Evolutionary conservation across 2,888 invertebrate genomes (phyloP).

Genomic region (Hirtodrosophila duncani): DNA sequence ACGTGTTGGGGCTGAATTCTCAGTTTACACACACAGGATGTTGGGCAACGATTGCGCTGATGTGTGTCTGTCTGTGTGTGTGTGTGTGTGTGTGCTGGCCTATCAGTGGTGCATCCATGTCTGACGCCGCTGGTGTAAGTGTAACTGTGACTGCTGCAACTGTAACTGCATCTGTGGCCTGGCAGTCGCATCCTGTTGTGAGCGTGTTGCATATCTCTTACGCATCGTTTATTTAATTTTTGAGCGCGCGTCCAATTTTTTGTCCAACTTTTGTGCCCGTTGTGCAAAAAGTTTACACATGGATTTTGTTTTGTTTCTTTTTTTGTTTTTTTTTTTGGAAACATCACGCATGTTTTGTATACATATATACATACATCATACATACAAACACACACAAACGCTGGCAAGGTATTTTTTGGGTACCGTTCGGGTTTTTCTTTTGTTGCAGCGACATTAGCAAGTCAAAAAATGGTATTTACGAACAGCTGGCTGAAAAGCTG

Average conservation of each 20-base stretch:
- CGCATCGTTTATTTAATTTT: slow-evolving; percentile 68
- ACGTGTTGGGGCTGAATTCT: slow-evolving; percentile 38
- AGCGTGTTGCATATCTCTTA: slow-evolving; percentile 57
- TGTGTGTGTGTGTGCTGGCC: slow-evolving; percentile 24
- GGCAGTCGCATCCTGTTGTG: slow-evolving; percentile 44
- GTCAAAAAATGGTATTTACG: slow-evolving; percentile 55
- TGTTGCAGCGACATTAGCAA: slow-evolving; percentile 32
- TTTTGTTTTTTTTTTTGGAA: slow-evolving; percentile 2
- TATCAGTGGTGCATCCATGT: slow-evolving; percentile 28
- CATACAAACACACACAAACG: too few relatives aligned
- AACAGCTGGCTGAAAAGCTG: slow-evolving; percentile 38
- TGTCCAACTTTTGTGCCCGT: slow-evolving; percentile 7
- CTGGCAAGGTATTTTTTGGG: too few relatives aligned
- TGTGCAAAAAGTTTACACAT: too few relatives aligned
- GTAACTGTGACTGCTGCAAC: slow-evolving; percentile 13
- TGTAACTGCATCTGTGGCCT: too few relatives aligned
- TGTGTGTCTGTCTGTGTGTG: slow-evolving; percentile 24
- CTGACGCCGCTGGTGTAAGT: slow-evolving; percentile 24
- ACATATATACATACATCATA: too few relatives aligned
- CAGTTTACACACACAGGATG: slow-evolving; percentile 48
- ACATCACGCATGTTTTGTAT: too few relatives aligned
- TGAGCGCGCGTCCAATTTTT: slow-evolving; percentile 26
- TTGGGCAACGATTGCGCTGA: slow-evolving; percentile 3
- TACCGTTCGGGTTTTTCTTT: slow-evolving; percentile 1
- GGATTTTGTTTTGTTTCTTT: background rate